A percentile compares a stretch with the other conserved stretches of the same genome.
phyloP scores from a whole-genome alignment of 2,888 invertebrate species.

The Cyaniris semiargus region DNA sequence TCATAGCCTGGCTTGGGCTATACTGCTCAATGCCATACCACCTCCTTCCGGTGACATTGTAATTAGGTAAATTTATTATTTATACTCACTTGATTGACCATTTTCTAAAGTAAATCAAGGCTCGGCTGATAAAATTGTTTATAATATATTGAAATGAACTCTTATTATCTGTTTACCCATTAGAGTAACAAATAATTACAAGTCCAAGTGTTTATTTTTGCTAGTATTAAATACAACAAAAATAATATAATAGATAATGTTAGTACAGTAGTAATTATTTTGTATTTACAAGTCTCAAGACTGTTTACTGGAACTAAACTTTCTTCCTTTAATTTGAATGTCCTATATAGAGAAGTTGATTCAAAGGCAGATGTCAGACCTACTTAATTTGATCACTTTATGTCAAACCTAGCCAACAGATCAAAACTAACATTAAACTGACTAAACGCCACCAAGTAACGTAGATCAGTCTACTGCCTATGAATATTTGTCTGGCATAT shows the following conservation, averaged over 20 bases:
- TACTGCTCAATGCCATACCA: slow-evolving; percentile 66
- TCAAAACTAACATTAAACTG: no score
- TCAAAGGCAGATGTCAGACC: no score
- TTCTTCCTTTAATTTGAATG: no score
- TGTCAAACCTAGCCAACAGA: no score
- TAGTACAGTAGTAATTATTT: not conserved
- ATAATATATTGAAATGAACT: not conserved
- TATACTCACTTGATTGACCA: not conserved
- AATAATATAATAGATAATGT: not conserved
- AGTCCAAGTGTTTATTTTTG: not conserved
- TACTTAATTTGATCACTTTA: no score
- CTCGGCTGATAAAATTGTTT: slow-evolving; percentile 21
- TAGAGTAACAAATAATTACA: not conserved
- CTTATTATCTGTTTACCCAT: not conserved
- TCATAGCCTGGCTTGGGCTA: slow-evolving; percentile 69
- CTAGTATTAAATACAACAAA: not conserved
- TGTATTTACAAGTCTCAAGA: not conserved
- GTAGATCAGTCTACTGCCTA: no score
- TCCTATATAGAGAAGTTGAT: no score
- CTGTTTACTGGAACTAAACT: no score
- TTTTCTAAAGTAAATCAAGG: not conserved
- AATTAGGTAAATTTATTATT: slow-evolving; percentile 50
- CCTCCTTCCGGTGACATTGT: slow-evolving; percentile 61
- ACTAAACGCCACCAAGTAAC: no score
- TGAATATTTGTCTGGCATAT: no score